phyloP scores from a whole-genome alignment of 2,888 invertebrate species.

The Brassicogethes aeneus region DNA sequence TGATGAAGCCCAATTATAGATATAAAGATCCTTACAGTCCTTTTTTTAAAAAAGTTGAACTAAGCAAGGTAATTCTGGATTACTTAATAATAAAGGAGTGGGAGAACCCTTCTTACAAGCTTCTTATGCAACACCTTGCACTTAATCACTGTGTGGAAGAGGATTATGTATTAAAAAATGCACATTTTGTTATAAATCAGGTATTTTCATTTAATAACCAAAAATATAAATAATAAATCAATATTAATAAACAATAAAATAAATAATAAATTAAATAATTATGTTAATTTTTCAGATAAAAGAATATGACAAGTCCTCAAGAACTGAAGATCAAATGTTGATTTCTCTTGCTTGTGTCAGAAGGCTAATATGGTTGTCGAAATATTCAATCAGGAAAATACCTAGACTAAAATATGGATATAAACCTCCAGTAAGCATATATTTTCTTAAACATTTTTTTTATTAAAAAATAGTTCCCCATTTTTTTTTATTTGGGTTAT shows the following conservation, averaged over 20 bases:
- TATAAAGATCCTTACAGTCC: neutral
- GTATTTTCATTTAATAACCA: neutral
- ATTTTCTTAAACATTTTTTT: too few relatives aligned
- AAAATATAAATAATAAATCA: too few relatives aligned
- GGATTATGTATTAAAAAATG: neutral
- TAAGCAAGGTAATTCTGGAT: neutral
- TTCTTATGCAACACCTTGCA: neutral
- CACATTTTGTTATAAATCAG: neutral
- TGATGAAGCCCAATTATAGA: neutral
- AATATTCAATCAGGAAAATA: neutral
- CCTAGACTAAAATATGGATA: neutral
- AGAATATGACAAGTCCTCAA: neutral
- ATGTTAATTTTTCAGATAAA: neutral
- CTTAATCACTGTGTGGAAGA: neutral
- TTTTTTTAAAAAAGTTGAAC: neutral
- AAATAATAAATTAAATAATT: neutral
- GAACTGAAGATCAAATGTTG: neutral
- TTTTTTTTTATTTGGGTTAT: too few relatives aligned
- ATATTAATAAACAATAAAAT: too few relatives aligned
- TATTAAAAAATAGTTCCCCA: too few relatives aligned
- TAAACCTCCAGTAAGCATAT: neutral
- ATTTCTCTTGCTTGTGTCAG: neutral
- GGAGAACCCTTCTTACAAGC: neutral
- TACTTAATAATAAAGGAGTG: neutral
- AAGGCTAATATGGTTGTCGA: neutral